A percentile compares a stretch with the other conserved stretches of the same genome.
Evolutionary conservation across 2,888 invertebrate genomes (phyloP).

Genomic region (Clunio marinus): DNA sequence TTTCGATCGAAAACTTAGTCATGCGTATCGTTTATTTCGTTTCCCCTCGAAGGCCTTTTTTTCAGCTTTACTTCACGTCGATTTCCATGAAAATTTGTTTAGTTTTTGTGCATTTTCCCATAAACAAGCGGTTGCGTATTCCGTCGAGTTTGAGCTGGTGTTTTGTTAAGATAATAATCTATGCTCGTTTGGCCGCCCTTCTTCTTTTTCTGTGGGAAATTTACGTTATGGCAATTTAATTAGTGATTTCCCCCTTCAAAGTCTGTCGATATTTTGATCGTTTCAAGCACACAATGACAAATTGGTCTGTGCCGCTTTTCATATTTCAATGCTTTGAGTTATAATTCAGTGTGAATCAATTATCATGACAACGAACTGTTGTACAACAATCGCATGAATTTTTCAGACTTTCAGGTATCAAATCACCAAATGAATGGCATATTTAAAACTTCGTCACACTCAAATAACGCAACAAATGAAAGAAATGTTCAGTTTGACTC

Average conservation of each 20-base stretch:
- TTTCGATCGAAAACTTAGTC: background rate
- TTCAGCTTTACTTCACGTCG: no score
- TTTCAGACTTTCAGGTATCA: no score
- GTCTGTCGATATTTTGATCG: background rate
- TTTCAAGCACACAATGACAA: background rate
- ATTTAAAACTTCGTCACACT: background rate
- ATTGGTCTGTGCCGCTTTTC: background rate
- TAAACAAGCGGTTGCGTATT: slow-evolving; percentile 1
- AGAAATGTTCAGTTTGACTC: no score
- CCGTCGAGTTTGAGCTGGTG: background rate
- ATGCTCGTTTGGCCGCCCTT: background rate
- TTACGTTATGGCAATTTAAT: slow-evolving; percentile 23
- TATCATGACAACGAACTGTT: slow-evolving; percentile 6
- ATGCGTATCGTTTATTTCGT: slow-evolving; percentile 4
- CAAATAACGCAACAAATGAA: slow-evolving; percentile 3
- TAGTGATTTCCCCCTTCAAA: slow-evolving; percentile 13
- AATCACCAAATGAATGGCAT: background rate
- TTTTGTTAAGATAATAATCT: background rate
- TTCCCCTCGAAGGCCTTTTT: background rate
- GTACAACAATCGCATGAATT: background rate
- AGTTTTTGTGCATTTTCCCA: background rate
- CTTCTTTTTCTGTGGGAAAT: slow-evolving; percentile 13
- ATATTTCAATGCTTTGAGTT: background rate
- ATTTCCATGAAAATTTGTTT: slow-evolving; percentile 6
- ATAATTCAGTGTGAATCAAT: slow-evolving; percentile 10